Conservation (phyloP, 2,113 vertebrate genomes). For the Bubo bubo region DNA sequence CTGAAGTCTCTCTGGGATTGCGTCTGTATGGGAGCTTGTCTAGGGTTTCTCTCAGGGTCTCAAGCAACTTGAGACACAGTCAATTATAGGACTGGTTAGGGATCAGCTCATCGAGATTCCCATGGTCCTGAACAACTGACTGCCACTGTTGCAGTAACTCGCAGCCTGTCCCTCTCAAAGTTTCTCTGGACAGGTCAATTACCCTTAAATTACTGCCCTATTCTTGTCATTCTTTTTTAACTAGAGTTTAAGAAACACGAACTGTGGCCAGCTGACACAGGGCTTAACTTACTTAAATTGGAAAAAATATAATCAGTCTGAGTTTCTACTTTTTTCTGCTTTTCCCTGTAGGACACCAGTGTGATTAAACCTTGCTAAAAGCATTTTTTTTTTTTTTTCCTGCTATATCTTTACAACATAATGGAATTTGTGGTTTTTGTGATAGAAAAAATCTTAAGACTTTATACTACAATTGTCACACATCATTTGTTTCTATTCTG, state of each 20-base stretch:
- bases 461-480: neutral
- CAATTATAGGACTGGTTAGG: neutral
- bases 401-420: neutral
- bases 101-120: neutral
- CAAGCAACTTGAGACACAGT: neutral
- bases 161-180: neutral
- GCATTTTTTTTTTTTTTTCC: neutral
- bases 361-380: neutral
- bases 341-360: neutral
- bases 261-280: neutral
- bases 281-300: neutral
- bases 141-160: neutral
- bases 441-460: neutral
- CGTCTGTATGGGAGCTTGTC: neutral
- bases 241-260: neutral
- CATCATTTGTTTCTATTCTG: neutral
- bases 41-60: neutral
- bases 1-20: neutral
- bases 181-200: neutral
- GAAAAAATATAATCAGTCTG: neutral
- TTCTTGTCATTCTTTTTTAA: neutral
- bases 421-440: neutral
- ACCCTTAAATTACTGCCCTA: neutral
- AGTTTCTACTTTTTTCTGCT: neutral
- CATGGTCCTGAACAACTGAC: rapidly evolving